Evolutionary conservation across 2,113 vertebrate genomes (phyloP).

Genomic region (Athene noctua): DNA sequence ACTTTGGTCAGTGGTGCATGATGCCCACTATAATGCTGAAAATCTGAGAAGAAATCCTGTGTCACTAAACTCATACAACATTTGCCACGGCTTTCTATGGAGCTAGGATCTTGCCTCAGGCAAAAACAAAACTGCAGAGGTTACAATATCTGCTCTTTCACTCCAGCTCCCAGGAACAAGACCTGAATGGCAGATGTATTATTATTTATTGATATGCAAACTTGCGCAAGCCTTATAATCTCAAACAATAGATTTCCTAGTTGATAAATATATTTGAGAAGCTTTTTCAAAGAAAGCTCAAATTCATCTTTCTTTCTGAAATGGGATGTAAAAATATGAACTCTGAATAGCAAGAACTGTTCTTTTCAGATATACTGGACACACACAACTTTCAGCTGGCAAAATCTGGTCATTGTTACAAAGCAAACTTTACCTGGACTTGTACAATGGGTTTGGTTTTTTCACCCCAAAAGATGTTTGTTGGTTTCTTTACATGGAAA

Average conservation of each 20-base stretch:
- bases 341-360: background rate
- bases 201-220: conserved; percentile 52
- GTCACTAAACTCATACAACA: background rate
- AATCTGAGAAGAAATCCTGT: background rate
- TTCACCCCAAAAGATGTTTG: background rate
- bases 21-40: background rate
- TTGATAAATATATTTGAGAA: background rate
- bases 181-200: conserved; percentile 42
- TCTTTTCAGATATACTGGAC: conserved; percentile 5
- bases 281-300: background rate
- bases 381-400: background rate
- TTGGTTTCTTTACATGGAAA: background rate
- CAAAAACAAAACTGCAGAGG: conserved; percentile 57
- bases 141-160: conserved; percentile 48
- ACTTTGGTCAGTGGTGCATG: background rate
- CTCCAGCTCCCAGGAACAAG: conserved; percentile 39
- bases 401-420: background rate
- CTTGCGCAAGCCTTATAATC: conserved; percentile 19
- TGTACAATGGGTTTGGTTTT: background rate
- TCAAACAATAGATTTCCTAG: conserved; percentile 7
- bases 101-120: conserved; percentile 23
- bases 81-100: background rate
- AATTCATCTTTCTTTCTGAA: background rate
- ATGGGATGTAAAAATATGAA: background rate
- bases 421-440: background rate